phyloP scores from a whole-genome alignment of 2,797 vertebrate species.

The Brachymystax lenok region DNA sequence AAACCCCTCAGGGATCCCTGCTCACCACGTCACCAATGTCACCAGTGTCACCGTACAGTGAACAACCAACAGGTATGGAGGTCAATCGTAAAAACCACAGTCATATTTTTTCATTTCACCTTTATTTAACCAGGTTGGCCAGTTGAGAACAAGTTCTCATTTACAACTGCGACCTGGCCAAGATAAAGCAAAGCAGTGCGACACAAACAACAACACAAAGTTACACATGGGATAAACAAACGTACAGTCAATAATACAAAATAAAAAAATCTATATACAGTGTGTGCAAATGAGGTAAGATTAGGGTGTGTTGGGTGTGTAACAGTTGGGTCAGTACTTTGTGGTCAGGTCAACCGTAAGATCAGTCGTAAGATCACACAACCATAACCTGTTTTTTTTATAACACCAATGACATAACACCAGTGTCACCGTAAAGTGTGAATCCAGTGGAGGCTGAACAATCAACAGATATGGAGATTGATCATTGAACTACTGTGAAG shows the following conservation, averaged over 20 bases:
- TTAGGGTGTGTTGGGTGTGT: neutral
- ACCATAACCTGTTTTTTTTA: neutral
- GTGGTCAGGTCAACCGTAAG: neutral
- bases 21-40: constrained; percentile 26
- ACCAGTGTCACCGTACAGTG: constrained; percentile 32
- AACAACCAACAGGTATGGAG: constrained; percentile 63
- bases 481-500: neutral
- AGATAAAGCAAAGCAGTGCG: too few species aligned
- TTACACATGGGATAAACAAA: too few species aligned
- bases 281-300: too few species aligned
- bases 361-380: neutral
- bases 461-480: neutral
- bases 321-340: neutral
- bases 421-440: neutral
- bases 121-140: too few species aligned
- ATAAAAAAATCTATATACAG: too few species aligned
- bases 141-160: too few species aligned
- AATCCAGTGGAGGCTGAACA: neutral
- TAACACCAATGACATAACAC: neutral
- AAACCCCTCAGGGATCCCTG: constrained; percentile 55
- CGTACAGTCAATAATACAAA: too few species aligned
- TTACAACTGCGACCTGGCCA: too few species aligned
- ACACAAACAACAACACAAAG: too few species aligned
- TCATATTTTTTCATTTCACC: neutral
- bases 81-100: neutral